Evolutionary conservation across 2,113 vertebrate genomes (phyloP), one percentile per base, ranked within the genome.

Genomic region (Sylvia atricapilla): DNA sequence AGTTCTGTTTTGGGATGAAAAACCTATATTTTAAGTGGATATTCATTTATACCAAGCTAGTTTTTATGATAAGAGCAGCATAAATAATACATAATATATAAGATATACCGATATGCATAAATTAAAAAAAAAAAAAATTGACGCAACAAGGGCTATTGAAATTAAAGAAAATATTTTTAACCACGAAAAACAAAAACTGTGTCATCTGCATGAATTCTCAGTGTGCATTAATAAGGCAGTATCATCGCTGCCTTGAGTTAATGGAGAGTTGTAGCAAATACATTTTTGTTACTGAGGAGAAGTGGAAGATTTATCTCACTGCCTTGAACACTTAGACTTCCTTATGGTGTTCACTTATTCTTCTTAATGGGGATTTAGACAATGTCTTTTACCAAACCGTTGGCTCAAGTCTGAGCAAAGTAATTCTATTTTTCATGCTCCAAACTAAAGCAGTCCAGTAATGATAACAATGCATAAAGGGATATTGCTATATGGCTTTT

Each of bases 11-110:
- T 77, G 84, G 60, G 53, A 64, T 35, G 41, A 91, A 95, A 94
- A 89, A n/a, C 92, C 69, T 82, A 80, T 70, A 93, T 96, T 97
- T 97, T 76, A 89, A 79, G 60, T 31, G 13, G 17, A 43, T 78
- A 43, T 20, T 7, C 19, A 43, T 62, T 93, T 52, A 90, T 55
- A 49, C 3, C 2, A 72, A 41, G 44, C 3, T 58, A 77, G 15
- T 52, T 77, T 87, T 90, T 72, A 69, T 69, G 1, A 84, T 72
- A 95, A 93, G 43, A 67, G 2, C 15, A 23, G 19, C 53, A 59
- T 84, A 91, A 95, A 88, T 79, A 84, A 66, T 77, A 58, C 8
- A 88, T 60, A 80, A 87, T 49, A 62, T 13, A 81, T 55, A 68
- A 87, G 44, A 50, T 72, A 81, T 87, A 64, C 16, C 89, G n/a